These are phyloP conservation scores for Macrotrachela quadricornifera DNA, from an alignment of 1,140 invertebrate genomes.

Conservation along the genomic window DNA sequence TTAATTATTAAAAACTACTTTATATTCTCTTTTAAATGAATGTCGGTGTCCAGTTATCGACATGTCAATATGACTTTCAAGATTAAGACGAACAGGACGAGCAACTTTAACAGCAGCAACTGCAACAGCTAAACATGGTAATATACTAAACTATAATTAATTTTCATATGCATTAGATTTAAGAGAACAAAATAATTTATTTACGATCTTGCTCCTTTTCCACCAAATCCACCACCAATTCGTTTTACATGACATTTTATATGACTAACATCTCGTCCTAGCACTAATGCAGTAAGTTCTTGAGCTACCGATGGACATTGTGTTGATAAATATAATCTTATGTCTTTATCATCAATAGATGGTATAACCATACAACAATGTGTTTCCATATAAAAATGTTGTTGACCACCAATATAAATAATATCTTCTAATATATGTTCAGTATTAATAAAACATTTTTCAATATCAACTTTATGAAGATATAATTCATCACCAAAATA, in stretches of 20 bases:
- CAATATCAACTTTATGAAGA: too few species aligned
- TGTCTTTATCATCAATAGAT: constrained; percentile 49
- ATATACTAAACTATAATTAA: too few species aligned
- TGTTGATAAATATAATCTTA: constrained; percentile 58
- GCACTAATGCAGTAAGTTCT: constrained; percentile 44
- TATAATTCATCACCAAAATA: constrained; percentile 9
- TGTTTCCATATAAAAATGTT: constrained; percentile 89
- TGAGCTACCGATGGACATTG: constrained; percentile 56
- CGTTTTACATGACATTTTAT: constrained; percentile 53
- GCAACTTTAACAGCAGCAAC: constrained; percentile 23
- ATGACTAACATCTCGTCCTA: constrained; percentile 50
- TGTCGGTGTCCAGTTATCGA: constrained; percentile 60
- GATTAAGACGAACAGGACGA: constrained; percentile 58
- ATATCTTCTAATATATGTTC: constrained; percentile 44
- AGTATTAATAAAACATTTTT: too few species aligned
- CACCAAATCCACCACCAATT: constrained; percentile 75
- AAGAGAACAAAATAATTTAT: constrained; percentile 18
- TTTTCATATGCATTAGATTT: too few species aligned
- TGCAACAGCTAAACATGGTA: too few species aligned
- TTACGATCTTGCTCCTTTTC: constrained; percentile 58
- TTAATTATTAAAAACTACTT: constrained; percentile 26
- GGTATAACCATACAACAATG: constrained; percentile 44
- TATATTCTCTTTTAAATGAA: constrained; percentile 66
- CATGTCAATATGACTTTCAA: constrained; percentile 86
- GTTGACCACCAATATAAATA: constrained; percentile 63